Base-by-base conservation (phyloP, 1,140 invertebrate genomes). In the Bradysia coprophila region DNA sequence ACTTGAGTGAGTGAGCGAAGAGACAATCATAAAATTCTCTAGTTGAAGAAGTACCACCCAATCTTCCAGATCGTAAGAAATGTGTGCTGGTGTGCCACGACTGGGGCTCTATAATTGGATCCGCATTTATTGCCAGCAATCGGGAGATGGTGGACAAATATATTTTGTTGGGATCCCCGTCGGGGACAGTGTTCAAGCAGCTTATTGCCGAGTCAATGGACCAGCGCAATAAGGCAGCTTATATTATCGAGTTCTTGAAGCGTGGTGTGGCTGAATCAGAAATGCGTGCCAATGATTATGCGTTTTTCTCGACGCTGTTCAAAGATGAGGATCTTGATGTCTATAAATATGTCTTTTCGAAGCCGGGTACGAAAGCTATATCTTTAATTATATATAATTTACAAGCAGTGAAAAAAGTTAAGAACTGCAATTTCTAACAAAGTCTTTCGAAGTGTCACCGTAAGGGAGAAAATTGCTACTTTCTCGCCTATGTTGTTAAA, bases 31-130 rank as follows among this genome's bases (percentile, higher is more conserved):
- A 31, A 31, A n/a, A 9, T 31, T 31, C 28, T 31, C 8, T n/a
- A 31, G n/a, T 34, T 13, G n/a, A 34, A 34, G n/a, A 11, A 34
- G 18, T 34, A 34, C n/a, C 18, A 15, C 18, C 13, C 32, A 34
- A 15, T 34, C 13, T 31, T 48, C 20, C 40, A 71, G 68, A 64
- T 42, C 53, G 61, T 23, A 56, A 67, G n/a, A 68, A 70, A 43
- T 67, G 61, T 45, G 70, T 71, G 31, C 48, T 83, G 16, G 66
- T 81, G 2, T 67, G 62, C 5, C 79, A 82, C 58, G 80, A 82
- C 55, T 81, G 76, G 76, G 79, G 79, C 42, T 76, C 73, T 19
- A 38, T 69, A 2, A 51, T 80, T 0, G 63, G 64, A 2, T 72
- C 63, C 56, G 52, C 51, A 16, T 64, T 78, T 42, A 64, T 73